These are phyloP conservation scores for Dicyema japonicum DNA, from an alignment of 1,140 invertebrate genomes.

Conservation along the genomic window DNA sequence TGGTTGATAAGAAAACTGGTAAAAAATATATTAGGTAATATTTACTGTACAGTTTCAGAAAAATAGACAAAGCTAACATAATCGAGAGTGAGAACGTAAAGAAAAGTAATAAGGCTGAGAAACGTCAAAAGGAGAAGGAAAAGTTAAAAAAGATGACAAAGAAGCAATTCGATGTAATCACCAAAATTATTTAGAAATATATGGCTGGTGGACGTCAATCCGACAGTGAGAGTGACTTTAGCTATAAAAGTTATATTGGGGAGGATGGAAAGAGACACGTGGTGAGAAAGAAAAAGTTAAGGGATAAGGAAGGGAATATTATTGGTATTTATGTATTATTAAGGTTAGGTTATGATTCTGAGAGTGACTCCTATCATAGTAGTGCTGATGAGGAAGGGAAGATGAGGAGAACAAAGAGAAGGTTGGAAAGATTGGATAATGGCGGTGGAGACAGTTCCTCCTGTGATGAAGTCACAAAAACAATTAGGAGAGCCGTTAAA, in stretches of 20 bases:
- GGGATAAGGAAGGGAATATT: constrained; percentile 5
- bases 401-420: constrained; percentile 9
- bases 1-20: constrained; percentile 14
- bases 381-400: constrained; percentile 10
- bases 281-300: constrained; percentile 7
- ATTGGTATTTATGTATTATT: constrained; percentile 14
- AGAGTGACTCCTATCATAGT: constrained; percentile 12
- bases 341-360: no score
- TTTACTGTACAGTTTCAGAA: constrained; percentile 6
- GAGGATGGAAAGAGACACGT: constrained; percentile 14
- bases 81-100: constrained; percentile 8
- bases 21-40: constrained; percentile 18
- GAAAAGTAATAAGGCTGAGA: constrained; percentile 6
- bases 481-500: background rate
- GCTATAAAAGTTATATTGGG: constrained; percentile 11
- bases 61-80: constrained; percentile 6
- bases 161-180: no score
- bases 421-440: constrained; percentile 8
- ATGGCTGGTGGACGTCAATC: no score
- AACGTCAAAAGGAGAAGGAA: no score
- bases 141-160: no score
- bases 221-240: no score
- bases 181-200: no score
- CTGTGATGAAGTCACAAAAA: constrained; percentile 4
- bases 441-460: constrained; percentile 15